These are phyloP conservation scores for Etheostoma perlongum DNA, from an alignment of 2,797 vertebrate genomes.

Conservation along the genomic window DNA sequence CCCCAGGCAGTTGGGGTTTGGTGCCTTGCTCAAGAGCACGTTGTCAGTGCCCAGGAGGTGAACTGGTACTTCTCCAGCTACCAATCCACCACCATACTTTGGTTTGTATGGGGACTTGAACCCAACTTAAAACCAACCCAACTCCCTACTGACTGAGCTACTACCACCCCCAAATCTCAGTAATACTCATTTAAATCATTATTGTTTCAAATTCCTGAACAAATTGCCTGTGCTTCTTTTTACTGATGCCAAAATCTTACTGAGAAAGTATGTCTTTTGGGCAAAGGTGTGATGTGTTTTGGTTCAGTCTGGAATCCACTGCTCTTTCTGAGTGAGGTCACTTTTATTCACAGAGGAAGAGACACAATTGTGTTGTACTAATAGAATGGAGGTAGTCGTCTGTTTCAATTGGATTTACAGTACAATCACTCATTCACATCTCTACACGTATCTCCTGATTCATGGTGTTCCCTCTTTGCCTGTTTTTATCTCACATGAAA, in stretches of 20 bases:
- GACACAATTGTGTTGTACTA: constrained; percentile 11
- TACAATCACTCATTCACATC: constrained; percentile 17
- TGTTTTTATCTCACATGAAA: background rate
- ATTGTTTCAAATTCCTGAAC: constrained; percentile 8
- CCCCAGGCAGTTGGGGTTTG: too few species aligned
- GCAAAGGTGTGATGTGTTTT: constrained; percentile 59
- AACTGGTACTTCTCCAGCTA: too few species aligned
- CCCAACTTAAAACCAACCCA: too few species aligned
- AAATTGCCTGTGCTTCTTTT: constrained; percentile 31
- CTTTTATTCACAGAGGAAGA: constrained; percentile 29
- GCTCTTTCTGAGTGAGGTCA: constrained; percentile 55
- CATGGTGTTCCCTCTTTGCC: background rate
- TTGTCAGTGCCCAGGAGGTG: too few species aligned
- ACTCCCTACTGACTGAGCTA: too few species aligned
- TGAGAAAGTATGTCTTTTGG: constrained; percentile 36
- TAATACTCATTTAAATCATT: background rate
- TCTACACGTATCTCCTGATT: constrained; percentile 9
- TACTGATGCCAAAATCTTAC: constrained; percentile 3
- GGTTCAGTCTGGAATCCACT: constrained; percentile 44
- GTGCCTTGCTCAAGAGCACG: too few species aligned
- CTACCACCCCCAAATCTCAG: background rate
- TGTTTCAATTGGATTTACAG: background rate
- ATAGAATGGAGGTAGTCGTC: background rate
- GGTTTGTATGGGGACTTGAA: too few species aligned
- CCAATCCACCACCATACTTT: too few species aligned